Conservation (phyloP, 2,797 vertebrate genomes). For the Heliangelus exortis region DNA sequence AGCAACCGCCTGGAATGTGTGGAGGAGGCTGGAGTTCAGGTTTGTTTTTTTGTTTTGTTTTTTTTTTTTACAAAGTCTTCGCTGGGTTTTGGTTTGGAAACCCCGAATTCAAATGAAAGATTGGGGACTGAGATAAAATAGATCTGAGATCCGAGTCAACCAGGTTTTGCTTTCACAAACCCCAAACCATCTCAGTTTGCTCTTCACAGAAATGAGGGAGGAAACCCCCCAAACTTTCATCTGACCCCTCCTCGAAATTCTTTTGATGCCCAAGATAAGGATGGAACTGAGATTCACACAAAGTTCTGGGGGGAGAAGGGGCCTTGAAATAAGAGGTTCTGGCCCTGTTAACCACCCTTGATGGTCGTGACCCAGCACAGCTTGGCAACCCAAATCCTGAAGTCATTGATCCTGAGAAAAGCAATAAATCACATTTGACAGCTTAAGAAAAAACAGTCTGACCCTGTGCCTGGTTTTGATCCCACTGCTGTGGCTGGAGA, state of each 20-base stretch:
- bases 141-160: conserved; percentile 38
- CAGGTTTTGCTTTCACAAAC: conserved; percentile 12
- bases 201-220: conserved; percentile 28
- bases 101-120: conserved; percentile 57
- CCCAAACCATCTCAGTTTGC: conserved; percentile 50
- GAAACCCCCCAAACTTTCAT: conserved; percentile 50
- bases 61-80: background rate
- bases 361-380: background rate
- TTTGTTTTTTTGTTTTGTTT: conserved; percentile 2
- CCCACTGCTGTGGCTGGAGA: conserved; percentile 37
- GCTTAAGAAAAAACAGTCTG: conserved; percentile 7
- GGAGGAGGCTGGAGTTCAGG: conserved; percentile 60
- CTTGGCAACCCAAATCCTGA: conserved; percentile 22
- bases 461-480: conserved; percentile 20
- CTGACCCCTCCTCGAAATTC: conserved; percentile 57
- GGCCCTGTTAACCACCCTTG: background rate
- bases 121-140: conserved; percentile 59
- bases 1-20: conserved; percentile 54
- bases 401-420: conserved; percentile 34
- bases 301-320: background rate
- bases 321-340: background rate
- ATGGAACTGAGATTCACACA: background rate
- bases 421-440: conserved; percentile 59
- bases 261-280: conserved; percentile 49
- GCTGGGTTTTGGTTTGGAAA: conserved; percentile 66